Conservation (phyloP, 2,113 vertebrate genomes). For the Progne subis region DNA sequence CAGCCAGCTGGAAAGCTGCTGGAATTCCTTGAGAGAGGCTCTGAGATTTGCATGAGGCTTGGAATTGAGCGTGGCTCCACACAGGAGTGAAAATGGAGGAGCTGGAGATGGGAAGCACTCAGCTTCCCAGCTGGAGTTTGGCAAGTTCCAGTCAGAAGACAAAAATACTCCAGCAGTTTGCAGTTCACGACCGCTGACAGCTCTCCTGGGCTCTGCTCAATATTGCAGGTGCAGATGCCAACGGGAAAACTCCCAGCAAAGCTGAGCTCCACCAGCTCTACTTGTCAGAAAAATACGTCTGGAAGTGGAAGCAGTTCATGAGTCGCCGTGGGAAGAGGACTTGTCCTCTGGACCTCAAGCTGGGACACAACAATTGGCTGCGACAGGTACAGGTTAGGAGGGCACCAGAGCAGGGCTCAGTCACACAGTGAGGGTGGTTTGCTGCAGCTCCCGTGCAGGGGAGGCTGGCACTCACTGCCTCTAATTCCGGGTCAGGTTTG, state of each 20-base stretch:
- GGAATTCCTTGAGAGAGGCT: not conserved
- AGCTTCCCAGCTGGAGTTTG: not conserved
- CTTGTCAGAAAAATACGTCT: conserved; percentile 92
- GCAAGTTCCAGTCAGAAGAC: not conserved
- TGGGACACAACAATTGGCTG: conserved; percentile 98
- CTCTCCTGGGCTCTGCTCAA: not conserved
- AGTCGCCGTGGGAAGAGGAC: conserved; percentile 84
- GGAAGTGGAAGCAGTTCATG: conserved; percentile 98
- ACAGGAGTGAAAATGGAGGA: not conserved
- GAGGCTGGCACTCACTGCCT: not conserved
- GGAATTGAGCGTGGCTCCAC: not conserved
- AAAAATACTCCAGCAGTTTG: not conserved
- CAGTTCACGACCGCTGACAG: not conserved
- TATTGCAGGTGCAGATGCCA: conserved; percentile 75
- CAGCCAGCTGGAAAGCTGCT: not conserved
- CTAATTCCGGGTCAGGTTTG: not conserved
- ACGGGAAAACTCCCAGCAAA: conserved; percentile 86
- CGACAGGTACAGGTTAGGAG: conserved; percentile 80
- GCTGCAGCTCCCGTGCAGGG: not conserved
- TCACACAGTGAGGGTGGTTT: not conserved
- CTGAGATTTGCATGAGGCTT: not conserved
- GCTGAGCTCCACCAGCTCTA: conserved; percentile 89
- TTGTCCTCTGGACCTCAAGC: conserved; percentile 88
- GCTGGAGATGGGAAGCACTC: not conserved
- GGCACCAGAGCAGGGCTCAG: not conserved